A percentile compares a stretch with the other conserved stretches of the same genome.
These are phyloP conservation scores for Fregata magnificens DNA, from an alignment of 2,113 vertebrate species.

Conservation along the genomic window DNA sequence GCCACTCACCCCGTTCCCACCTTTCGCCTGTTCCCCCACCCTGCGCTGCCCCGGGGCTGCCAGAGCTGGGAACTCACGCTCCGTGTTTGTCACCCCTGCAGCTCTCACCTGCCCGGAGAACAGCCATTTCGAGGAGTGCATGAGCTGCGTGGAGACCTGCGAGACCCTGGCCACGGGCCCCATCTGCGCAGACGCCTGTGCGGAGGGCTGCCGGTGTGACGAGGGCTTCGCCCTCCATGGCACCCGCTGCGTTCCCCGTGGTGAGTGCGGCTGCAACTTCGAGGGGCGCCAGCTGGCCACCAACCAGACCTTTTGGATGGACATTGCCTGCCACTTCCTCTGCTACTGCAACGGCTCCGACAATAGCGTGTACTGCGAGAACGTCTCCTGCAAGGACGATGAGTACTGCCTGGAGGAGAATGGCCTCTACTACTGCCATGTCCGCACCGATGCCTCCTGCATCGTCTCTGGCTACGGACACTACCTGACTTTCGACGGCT, in stretches of 20 bases:
- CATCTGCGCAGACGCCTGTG: slow-evolving; percentile 82
- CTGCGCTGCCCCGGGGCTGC: accelerated
- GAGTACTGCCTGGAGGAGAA: slow-evolving; percentile 90
- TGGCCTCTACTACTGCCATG: slow-evolving; percentile 85
- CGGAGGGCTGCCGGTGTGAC: slow-evolving; percentile 92
- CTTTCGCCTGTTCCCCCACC: background rate
- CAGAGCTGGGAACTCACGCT: accelerated
- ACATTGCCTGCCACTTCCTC: slow-evolving; percentile 91
- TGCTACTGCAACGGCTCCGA: slow-evolving; percentile 96
- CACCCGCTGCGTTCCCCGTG: slow-evolving; percentile 81
- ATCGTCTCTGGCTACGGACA: slow-evolving; percentile 90
- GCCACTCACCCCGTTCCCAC: accelerated
- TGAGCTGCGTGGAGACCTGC: slow-evolving; percentile 89
- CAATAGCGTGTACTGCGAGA: slow-evolving; percentile 91
- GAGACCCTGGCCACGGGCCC: slow-evolving; percentile 80
- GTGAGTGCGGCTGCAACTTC: slow-evolving; percentile 89
- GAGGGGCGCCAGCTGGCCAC: slow-evolving; percentile 87
- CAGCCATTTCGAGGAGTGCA: slow-evolving; percentile 95
- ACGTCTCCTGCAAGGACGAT: slow-evolving; percentile 81
- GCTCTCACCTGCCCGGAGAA: slow-evolving; percentile 91
- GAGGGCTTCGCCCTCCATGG: slow-evolving; percentile 86
- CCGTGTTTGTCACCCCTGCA: slow-evolving; percentile 50
- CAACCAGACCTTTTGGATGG: slow-evolving; percentile 95
- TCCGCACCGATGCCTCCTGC: slow-evolving; percentile 88
- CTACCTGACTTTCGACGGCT: slow-evolving; percentile 88